Conservation (phyloP, 2,113 vertebrate genomes). For the Silurus glanis region DNA sequence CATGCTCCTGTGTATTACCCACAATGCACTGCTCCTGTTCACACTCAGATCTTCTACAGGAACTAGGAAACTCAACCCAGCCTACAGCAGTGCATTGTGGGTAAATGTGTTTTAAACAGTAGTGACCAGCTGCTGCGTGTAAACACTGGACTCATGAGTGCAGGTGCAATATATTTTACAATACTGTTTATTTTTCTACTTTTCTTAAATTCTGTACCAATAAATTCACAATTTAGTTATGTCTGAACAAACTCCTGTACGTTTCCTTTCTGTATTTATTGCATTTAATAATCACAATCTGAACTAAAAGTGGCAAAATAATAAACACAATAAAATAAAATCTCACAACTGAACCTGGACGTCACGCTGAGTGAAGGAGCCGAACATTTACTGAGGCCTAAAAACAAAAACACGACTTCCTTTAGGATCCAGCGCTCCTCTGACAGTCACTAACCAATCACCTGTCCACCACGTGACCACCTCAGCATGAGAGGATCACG, state of each 20-base stretch:
- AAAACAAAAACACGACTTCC: neutral
- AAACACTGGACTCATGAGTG: neutral
- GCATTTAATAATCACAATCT: no score
- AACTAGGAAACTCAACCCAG: neutral
- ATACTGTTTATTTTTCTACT: neutral
- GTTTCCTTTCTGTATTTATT: no score
- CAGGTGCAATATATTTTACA: neutral
- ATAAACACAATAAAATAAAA: conserved; percentile 22
- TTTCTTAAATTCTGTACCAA: neutral
- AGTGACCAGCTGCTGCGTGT: neutral
- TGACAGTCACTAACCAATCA: neutral
- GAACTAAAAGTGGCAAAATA: conserved; percentile 9
- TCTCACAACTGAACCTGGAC: neutral
- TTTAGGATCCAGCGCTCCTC: neutral
- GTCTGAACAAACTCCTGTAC: neutral
- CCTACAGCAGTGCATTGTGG: neutral
- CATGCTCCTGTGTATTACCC: neutral
- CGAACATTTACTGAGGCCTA: neutral
- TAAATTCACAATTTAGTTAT: neutral
- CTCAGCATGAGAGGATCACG: neutral
- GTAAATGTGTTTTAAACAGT: neutral
- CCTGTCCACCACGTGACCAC: neutral
- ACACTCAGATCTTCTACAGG: neutral
- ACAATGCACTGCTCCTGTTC: neutral
- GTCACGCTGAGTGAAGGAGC: neutral